phyloP scores from a whole-genome alignment of 1,140 invertebrate genomes.

The Ips typographus region DNA sequence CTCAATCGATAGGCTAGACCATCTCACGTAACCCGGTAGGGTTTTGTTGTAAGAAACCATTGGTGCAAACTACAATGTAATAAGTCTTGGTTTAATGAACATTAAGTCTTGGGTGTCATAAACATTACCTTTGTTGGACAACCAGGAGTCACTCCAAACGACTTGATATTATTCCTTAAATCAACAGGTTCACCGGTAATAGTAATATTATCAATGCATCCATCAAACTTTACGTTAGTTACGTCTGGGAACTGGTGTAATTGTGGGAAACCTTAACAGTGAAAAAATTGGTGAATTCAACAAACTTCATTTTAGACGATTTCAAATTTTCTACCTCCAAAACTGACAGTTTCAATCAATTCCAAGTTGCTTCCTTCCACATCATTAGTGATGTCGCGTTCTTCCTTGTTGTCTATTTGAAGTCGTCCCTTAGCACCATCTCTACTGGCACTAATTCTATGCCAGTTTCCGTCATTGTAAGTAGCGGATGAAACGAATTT shows the following conservation, averaged over 20 bases:
- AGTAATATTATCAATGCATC: conserved; percentile 85
- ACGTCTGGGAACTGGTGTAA: conserved; percentile 67
- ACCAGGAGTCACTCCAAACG: conserved; percentile 78
- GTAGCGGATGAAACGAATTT: conserved; percentile 52
- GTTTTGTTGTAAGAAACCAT: conserved; percentile 63
- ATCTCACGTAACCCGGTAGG: conserved; percentile 65
- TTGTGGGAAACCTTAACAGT: conserved; percentile 61
- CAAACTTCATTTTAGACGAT: conserved; percentile 3
- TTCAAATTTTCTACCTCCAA: conserved; percentile 64
- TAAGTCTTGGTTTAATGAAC: neutral
- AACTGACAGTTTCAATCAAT: conserved; percentile 67
- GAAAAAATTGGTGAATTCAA: neutral
- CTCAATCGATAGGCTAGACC: conserved; percentile 59
- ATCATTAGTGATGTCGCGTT: conserved; percentile 47
- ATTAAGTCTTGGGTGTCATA: neutral
- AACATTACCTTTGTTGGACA: conserved; percentile 75
- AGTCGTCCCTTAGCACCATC: conserved; percentile 66
- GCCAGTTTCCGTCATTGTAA: conserved; percentile 86
- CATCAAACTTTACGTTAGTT: conserved; percentile 81
- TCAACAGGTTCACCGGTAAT: conserved; percentile 76
- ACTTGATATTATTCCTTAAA: conserved; percentile 74
- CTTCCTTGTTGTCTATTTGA: conserved; percentile 64
- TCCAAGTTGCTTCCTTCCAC: conserved; percentile 49
- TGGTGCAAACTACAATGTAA: conserved; percentile 46
- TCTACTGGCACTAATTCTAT: conserved; percentile 71